phyloP scores from a whole-genome alignment of 2,113 vertebrate genomes.

The Grallaria varia region DNA sequence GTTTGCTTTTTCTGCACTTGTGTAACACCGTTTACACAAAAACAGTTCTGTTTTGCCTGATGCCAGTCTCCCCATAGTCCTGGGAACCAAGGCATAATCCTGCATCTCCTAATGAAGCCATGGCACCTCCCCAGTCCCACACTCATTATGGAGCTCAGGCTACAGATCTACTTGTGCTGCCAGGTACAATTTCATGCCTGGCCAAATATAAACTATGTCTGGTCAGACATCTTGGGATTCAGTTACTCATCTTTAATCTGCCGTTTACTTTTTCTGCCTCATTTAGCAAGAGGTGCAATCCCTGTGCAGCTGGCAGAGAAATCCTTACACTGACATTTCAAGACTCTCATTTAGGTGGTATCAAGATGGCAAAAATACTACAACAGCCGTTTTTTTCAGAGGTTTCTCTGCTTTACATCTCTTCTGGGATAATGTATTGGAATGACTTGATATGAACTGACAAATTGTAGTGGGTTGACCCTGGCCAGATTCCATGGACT shows the following conservation, averaged over 20 bases:
- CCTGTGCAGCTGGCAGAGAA: background rate
- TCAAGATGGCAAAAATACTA: background rate
- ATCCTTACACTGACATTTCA: background rate
- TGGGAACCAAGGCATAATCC: background rate
- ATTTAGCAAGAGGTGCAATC: background rate
- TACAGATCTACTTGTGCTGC: rapidly evolving
- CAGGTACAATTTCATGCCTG: background rate
- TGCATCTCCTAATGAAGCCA: background rate
- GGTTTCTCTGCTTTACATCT: background rate
- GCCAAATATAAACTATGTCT: background rate
- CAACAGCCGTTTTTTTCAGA: background rate
- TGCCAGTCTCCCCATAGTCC: background rate
- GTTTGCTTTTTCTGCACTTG: background rate
- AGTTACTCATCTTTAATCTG: background rate
- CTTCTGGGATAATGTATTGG: background rate
- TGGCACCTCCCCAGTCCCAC: background rate
- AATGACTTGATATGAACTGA: background rate
- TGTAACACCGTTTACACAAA: background rate
- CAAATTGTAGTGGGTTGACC: too few species aligned
- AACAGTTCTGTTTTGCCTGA: background rate
- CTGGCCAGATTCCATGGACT: too few species aligned
- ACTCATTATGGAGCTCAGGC: background rate
- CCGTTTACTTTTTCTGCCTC: background rate
- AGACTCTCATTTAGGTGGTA: background rate
- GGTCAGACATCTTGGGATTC: background rate